Evolutionary conservation across 2,113 vertebrate genomes (phyloP).

Genomic region (Poecile atricapillus): DNA sequence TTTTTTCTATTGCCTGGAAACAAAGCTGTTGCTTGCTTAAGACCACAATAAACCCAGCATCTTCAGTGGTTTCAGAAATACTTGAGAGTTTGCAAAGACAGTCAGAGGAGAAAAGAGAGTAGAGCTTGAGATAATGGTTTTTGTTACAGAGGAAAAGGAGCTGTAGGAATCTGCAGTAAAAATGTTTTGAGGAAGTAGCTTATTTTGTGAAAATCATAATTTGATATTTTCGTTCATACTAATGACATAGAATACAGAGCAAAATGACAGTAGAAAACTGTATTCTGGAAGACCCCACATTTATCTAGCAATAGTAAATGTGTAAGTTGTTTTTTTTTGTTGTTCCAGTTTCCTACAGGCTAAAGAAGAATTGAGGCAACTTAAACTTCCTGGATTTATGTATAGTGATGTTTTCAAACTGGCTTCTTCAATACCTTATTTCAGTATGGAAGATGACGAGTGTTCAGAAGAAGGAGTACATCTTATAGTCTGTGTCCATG

Average conservation of each 20-base stretch:
- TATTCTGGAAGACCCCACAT: not conserved
- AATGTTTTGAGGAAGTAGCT: not conserved
- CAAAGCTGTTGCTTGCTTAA: not conserved
- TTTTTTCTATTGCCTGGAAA: not conserved
- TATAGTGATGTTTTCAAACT: constrained; percentile 91
- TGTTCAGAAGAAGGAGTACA: constrained; percentile 90
- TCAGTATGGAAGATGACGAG: constrained; percentile 91
- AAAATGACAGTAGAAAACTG: not conserved
- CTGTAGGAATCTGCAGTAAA: not conserved
- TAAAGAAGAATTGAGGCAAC: constrained; percentile 92
- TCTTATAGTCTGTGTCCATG: constrained; percentile 95
- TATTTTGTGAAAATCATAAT: not conserved
- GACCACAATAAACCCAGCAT: not conserved
- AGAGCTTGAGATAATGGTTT: not conserved
- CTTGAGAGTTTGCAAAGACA: not conserved
- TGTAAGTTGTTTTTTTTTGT: not conserved
- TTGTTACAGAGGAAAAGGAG: not conserved
- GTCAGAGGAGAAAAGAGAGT: not conserved
- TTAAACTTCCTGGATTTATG: constrained; percentile 92
- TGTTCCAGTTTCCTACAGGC: constrained; percentile 88
- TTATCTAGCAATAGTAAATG: not conserved
- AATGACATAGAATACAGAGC: not conserved
- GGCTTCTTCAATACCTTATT: constrained; percentile 93
- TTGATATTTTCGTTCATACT: not conserved
- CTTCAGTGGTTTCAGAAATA: not conserved